Percentiles rank a stretch among this genome's conserved stretches.
Evolutionary conservation across 2,888 invertebrate genomes (phyloP).

Genomic region (Scrobipalpa atriplicella): DNA sequence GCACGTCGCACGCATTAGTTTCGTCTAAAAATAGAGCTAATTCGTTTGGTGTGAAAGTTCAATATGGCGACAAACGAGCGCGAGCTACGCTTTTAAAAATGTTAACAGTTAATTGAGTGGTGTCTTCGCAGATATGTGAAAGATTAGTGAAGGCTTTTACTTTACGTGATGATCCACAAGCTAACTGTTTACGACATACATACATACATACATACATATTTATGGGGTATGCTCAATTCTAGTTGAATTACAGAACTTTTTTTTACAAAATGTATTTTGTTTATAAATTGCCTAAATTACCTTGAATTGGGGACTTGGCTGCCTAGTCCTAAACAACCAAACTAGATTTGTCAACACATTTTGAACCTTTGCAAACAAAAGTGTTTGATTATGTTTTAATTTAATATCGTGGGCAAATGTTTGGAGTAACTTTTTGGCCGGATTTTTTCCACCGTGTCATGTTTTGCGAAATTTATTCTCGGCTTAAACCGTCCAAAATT

Average conservation of each 20-base stretch:
- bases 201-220: no score
- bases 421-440: conserved; percentile 61
- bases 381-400: conserved; percentile 27
- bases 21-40: conserved; percentile 75
- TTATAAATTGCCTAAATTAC: neutral
- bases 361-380: conserved; percentile 26
- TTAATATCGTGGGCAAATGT: conserved; percentile 29
- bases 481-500: conserved; percentile 82
- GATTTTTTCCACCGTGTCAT: conserved; percentile 73
- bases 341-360: conserved; percentile 12
- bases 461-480: conserved; percentile 79
- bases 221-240: no score
- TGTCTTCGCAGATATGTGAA: conserved; percentile 56
- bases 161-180: neutral
- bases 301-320: neutral
- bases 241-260: neutral
- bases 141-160: conserved; percentile 42
- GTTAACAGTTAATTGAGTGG: conserved; percentile 59
- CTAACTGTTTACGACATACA: neutral
- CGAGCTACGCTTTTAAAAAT: conserved; percentile 59
- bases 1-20: conserved; percentile 66
- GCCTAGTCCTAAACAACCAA: conserved; percentile 15
- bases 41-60: conserved; percentile 75
- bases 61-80: conserved; percentile 65
- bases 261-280: neutral